Base-by-base conservation (phyloP, 2,113 vertebrate species). In the Pteronura brasiliensis region DNA sequence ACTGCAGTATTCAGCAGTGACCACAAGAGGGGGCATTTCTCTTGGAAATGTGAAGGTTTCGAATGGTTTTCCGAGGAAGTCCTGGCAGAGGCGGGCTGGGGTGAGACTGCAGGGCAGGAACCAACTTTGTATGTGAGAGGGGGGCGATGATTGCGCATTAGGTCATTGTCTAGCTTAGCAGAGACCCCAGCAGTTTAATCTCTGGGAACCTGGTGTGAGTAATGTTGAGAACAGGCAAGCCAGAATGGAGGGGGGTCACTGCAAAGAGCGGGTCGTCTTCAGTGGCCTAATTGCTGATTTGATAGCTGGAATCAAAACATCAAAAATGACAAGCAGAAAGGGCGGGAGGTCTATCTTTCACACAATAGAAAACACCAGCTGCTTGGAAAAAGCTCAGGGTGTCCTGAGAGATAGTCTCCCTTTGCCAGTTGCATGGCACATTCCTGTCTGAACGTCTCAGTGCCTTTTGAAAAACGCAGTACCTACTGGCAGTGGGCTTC, bases 21-120 rank as follows among this genome's bases (percentile, higher is more conserved):
- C 97, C 98, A 98, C 98, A 84, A 97, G 98, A 95, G 95, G 95
- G 88, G 55, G 74, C 82, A 87, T 93, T 97, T 98, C 86, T 77
- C 86, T 96, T 95, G 90, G 39, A 97, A 98, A 97, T 95, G 67
- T 77, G 83, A 96, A 88, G 96, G 17, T 49, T 95, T 23, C 77
- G 36, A 49, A 25, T 20, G 42, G 47, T 72, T 97, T 96, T 74
- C 44, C 63, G 44, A 95, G 11, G 27, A 79, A 57, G 85, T 39
- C 39, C 52, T 42, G 11, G 47, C 74, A 27, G 88, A 57, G n/a
- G 55, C 79, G 14, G 74, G 83, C n/a, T 71, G 65, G 67, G 90
- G 34, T 52, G 80, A 71, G 69, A 27, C 31, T 2, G 42, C 42
- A 44, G 36, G 63, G 85, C 76, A 74, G 76, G 36, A 47, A 34